Conservation (phyloP, 2,113 vertebrate genomes). For the Urocolius indicus region DNA sequence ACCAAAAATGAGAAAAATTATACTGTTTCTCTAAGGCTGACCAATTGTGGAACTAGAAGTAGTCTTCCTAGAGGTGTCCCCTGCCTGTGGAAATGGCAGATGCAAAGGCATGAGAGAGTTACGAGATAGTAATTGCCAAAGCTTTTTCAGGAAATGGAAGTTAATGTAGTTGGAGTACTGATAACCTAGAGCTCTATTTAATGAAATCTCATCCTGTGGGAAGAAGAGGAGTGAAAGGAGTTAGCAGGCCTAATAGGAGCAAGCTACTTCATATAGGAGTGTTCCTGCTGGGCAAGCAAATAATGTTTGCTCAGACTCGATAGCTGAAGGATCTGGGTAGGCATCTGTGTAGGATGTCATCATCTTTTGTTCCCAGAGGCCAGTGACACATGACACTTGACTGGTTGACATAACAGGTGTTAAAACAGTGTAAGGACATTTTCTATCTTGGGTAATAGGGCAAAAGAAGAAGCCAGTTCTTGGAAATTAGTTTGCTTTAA, state of each 20-base stretch:
- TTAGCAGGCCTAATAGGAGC: neutral
- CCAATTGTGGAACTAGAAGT: neutral
- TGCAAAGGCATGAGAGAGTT: neutral
- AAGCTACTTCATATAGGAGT: neutral
- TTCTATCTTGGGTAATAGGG: neutral
- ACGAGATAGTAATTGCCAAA: neutral
- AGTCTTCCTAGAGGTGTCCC: neutral
- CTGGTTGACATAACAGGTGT: neutral
- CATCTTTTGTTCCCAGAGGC: neutral
- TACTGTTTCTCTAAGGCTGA: neutral
- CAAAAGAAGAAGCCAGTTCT: neutral
- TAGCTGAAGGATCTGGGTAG: neutral
- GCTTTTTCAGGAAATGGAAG: neutral
- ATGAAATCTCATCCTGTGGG: neutral
- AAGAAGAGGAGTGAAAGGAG: neutral
- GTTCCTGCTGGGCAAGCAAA: neutral
- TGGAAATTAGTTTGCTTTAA: constrained; percentile 38
- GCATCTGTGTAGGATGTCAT: neutral
- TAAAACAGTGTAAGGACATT: neutral
- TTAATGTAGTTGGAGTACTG: neutral
- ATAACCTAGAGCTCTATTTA: neutral
- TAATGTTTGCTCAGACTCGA: neutral
- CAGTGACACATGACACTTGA: neutral
- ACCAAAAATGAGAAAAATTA: neutral
- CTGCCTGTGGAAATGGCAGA: neutral